Conservation (phyloP, 2,888 invertebrate genomes). For the Hanleya hanleyi region DNA sequence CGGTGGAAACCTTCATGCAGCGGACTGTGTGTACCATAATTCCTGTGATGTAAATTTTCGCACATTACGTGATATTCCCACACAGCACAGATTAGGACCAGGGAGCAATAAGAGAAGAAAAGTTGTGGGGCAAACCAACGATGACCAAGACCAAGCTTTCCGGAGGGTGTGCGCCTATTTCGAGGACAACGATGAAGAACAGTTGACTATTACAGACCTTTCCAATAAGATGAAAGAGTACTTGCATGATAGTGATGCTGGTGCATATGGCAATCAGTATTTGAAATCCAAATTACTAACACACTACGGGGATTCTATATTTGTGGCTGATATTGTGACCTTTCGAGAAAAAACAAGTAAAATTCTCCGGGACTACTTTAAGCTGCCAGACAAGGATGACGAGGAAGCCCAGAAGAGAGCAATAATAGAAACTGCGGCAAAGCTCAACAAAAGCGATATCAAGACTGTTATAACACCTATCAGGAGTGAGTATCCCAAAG, state of each 20-base stretch:
- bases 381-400: slow-evolving; percentile 19
- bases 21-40: slow-evolving; percentile 27
- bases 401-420: slow-evolving; percentile 24
- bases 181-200: slow-evolving; percentile 27
- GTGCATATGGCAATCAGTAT: slow-evolving; percentile 19
- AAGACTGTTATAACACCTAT: too few species aligned
- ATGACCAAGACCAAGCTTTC: slow-evolving; percentile 7
- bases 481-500: too few species aligned
- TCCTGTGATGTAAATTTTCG: slow-evolving; percentile 21
- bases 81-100: neutral
- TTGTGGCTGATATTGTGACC: slow-evolving; percentile 42
- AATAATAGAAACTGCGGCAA: slow-evolving; percentile 42
- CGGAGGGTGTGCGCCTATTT: neutral
- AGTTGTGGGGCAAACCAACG: slow-evolving; percentile 5
- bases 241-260: slow-evolving; percentile 11
- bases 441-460: too few species aligned
- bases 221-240: slow-evolving; percentile 24
- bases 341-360: slow-evolving; percentile 29
- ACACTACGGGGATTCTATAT: slow-evolving; percentile 30
- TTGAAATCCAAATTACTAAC: slow-evolving; percentile 41
- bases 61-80: slow-evolving; percentile 11
- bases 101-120: neutral
- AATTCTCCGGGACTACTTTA: slow-evolving; percentile 33
- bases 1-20: slow-evolving; percentile 24
- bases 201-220: slow-evolving; percentile 23